These are phyloP conservation scores for Ochropleura leucogaster DNA, from an alignment of 2,888 invertebrate species.

Conservation along the genomic window DNA sequence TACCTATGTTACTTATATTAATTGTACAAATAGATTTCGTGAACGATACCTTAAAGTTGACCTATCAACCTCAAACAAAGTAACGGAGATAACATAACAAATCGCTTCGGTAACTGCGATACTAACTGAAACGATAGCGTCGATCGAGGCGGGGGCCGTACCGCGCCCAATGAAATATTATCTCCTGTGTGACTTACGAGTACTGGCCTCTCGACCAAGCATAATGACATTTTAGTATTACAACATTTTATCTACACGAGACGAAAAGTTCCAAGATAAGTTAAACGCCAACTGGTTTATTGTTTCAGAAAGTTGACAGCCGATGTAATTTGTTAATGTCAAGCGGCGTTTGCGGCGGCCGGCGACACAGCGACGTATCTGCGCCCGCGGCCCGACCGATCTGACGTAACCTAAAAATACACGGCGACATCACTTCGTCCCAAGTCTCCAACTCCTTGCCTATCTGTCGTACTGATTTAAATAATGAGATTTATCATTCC, in stretches of 20 bases:
- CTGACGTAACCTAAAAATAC: constrained; percentile 86
- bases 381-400: constrained; percentile 71
- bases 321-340: constrained; percentile 90
- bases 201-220: constrained; percentile 81
- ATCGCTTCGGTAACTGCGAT: constrained; percentile 85
- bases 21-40: constrained; percentile 73
- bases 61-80: constrained; percentile 87
- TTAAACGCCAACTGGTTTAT: constrained; percentile 90
- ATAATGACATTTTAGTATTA: constrained; percentile 90
- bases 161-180: constrained; percentile 85
- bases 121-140: constrained; percentile 83
- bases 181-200: constrained; percentile 83
- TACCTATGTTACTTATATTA: constrained; percentile 39
- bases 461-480: constrained; percentile 82
- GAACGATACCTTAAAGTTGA: constrained; percentile 82
- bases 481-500: constrained; percentile 84
- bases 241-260: constrained; percentile 89
- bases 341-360: constrained; percentile 73
- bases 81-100: constrained; percentile 88
- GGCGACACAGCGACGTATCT: constrained; percentile 74
- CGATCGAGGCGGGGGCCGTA: constrained; percentile 69
- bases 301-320: constrained; percentile 89
- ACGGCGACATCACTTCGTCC: constrained; percentile 66
- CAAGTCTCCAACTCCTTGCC: constrained; percentile 73
- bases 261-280: constrained; percentile 89